Base-by-base conservation (phyloP, 2,797 vertebrate genomes). In the Channa striata region DNA sequence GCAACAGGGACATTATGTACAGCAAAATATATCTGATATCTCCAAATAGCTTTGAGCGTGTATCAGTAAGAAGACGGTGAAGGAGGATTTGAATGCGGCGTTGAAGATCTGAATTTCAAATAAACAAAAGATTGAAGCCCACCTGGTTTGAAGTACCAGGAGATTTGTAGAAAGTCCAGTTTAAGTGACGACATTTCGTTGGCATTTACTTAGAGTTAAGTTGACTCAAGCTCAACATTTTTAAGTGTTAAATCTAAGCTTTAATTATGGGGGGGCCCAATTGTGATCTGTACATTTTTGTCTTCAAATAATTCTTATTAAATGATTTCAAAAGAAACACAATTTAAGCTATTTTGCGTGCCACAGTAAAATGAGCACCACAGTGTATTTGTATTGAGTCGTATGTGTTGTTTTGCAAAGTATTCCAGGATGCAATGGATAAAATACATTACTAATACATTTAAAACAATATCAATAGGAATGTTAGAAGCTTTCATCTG, bases 151-250 rank as follows among this genome's bases (percentile, higher is more conserved):
- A 50, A 8, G 19, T 8, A 16, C 3, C 40, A 20, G 8, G 40
- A 11, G 6, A 52, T 7, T 11, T 36, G 5, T 21, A 17, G 1
- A 25, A 57, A 61, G 6, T 8, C 48, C 23, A 59, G 50, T 21
- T 49, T 8, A 5, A 48, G 36, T 13, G 48, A 73, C 70, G 68
- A 75, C 66, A 61, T 79, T 77, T 61, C 19, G 1, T 21, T 78
- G 74, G 56, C 61, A 83, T 83, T 85, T 72, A 36, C 43, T 50
- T 39, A 10, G 44, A 75, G 40, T 42, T 36, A 49, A 59, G 14
- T 66, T 72, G 69, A 76, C 81, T 76, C 68, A 82, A 63, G 59
- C 40, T 58, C 54, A 66, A 9, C 58, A 54, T 49, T 2, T 34
- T 48, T 44, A 33, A 43, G 77, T 68, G 70, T 72, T 54, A 68